A percentile compares a stretch with the other conserved stretches of the same genome.
Evolutionary conservation across 2,888 invertebrate species (phyloP).

Genomic region (Gortyna flavago): DNA sequence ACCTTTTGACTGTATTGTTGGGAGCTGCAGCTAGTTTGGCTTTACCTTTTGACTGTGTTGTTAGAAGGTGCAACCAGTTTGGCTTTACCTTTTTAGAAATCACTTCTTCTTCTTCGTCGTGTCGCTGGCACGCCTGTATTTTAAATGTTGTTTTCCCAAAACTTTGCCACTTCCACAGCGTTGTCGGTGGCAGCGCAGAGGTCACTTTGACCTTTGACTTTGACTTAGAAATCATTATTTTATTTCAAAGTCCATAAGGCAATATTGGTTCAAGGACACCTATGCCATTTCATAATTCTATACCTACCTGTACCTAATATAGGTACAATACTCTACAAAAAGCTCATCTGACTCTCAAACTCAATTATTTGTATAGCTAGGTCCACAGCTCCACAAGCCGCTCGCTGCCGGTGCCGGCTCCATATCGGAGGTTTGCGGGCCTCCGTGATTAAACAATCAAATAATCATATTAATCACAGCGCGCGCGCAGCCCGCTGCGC

Average conservation of each 20-base stretch:
- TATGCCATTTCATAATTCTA: not conserved
- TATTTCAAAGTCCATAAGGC: not conserved
- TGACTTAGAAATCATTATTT: not conserved
- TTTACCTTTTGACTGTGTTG: no score
- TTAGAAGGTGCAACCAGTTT: not conserved
- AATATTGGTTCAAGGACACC: not conserved
- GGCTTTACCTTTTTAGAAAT: not conserved
- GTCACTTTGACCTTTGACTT: not conserved
- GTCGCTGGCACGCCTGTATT: not conserved
- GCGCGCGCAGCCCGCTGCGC: conserved; percentile 57
- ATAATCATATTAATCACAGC: conserved; percentile 77
- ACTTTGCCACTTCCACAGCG: not conserved
- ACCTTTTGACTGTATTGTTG: no score
- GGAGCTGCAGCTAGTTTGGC: no score
- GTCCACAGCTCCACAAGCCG: not conserved
- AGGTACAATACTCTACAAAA: not conserved
- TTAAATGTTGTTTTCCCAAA: not conserved
- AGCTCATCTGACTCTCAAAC: conserved; percentile 12
- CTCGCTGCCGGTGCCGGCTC: conserved; percentile 18
- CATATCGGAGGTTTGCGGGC: conserved; percentile 60
- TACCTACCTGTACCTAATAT: not conserved
- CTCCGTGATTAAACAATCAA: conserved; percentile 76
- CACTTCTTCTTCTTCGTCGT: not conserved
- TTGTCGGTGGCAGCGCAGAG: not conserved
- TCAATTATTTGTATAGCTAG: conserved; percentile 19